These are phyloP conservation scores for Chrosomus eos DNA, from an alignment of 2,797 vertebrate species.

Conservation along the genomic window DNA sequence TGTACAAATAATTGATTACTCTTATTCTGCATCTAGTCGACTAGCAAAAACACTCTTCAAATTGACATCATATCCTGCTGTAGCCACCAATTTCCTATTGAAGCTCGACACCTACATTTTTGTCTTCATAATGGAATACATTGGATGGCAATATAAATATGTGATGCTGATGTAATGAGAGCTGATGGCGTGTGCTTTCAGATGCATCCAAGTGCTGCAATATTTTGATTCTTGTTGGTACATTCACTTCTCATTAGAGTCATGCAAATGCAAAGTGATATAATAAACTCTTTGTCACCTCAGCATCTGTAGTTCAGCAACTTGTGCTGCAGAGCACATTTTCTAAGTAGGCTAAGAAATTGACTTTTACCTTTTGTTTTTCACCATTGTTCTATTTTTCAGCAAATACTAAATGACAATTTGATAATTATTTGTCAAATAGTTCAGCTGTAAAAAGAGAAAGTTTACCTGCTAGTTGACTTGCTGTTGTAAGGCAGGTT, in stretches of 20 bases:
- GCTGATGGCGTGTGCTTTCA: constrained; percentile 1
- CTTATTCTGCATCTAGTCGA: not conserved
- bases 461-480: constrained; percentile 63
- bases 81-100: not conserved
- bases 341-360: not conserved
- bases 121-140: not conserved
- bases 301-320: not conserved
- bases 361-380: not conserved
- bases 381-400: not conserved
- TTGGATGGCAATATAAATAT: not conserved
- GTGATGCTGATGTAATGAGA: constrained; percentile 16
- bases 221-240: not conserved
- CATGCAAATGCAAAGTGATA: not conserved
- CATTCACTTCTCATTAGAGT: not conserved
- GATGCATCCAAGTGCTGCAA: not conserved
- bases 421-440: not conserved
- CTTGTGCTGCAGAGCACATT: not conserved
- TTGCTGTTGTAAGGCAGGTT: constrained; percentile 72
- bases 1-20: not conserved
- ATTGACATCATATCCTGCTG: not conserved
- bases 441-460: not conserved
- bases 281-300: not conserved
- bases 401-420: not conserved
- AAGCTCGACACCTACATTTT: not conserved
- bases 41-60: not conserved